phyloP scores from a whole-genome alignment of 2,888 invertebrate species.

The Baronia brevicornis region DNA sequence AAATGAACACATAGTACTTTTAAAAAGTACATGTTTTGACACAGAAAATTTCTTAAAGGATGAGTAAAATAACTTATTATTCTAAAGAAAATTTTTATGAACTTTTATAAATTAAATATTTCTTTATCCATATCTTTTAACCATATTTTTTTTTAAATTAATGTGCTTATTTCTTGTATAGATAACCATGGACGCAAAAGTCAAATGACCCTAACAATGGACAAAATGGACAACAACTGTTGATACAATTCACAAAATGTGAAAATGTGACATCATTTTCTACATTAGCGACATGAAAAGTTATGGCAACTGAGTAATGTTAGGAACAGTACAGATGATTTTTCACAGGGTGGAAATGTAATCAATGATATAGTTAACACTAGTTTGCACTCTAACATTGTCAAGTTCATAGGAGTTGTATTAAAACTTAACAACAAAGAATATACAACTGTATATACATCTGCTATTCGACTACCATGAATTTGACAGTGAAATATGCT shows the following conservation, averaged over 20 bases:
- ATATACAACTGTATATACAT: conserved; percentile 6
- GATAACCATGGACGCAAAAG: conserved; percentile 61
- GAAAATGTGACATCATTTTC: conserved; percentile 20
- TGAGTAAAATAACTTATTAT: too few relatives aligned
- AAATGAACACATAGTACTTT: too few relatives aligned
- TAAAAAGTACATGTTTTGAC: too few relatives aligned
- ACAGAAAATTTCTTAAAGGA: too few relatives aligned
- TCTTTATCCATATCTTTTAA: neutral
- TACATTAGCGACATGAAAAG: conserved; percentile 44
- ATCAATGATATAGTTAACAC: conserved; percentile 65
- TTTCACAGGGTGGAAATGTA: conserved; percentile 69
- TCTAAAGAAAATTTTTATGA: too few relatives aligned
- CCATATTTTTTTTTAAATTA: conserved; percentile 16
- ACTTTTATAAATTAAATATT: too few relatives aligned
- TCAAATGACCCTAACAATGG: conserved; percentile 42
- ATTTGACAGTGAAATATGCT: conserved; percentile 24
- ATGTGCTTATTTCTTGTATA: conserved; percentile 27
- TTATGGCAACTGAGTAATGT: conserved; percentile 49
- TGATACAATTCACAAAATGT: conserved; percentile 20
- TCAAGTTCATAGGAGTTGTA: conserved; percentile 51
- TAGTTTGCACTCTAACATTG: conserved; percentile 30
- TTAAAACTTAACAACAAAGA: conserved; percentile 5
- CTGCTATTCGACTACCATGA: conserved; percentile 22
- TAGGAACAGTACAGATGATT: conserved; percentile 43
- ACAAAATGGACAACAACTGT: conserved; percentile 22